Conservation (phyloP, 2,113 vertebrate genomes). For the Dromas ardeola region DNA sequence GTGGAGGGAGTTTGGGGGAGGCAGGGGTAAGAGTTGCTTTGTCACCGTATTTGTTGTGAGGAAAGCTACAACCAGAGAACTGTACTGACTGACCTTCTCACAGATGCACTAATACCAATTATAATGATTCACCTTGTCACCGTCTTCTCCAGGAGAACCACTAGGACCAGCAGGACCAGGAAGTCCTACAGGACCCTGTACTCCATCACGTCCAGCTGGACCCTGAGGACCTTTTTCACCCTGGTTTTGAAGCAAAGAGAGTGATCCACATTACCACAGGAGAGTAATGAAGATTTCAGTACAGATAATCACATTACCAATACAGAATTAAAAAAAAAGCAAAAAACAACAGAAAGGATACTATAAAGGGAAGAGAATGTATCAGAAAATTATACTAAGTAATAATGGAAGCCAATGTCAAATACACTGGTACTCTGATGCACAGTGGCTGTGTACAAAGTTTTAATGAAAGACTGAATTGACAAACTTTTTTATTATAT, state of each 20-base stretch:
- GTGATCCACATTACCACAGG: neutral
- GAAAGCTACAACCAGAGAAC: neutral
- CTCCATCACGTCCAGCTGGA: slow-evolving; percentile 93
- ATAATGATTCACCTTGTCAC: slow-evolving; percentile 88
- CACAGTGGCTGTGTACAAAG: neutral
- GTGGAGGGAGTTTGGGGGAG: neutral
- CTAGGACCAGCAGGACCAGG: slow-evolving; percentile 94
- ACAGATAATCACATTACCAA: neutral
- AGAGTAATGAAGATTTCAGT: neutral
- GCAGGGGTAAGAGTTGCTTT: neutral
- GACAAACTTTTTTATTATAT: slow-evolving; percentile 5
- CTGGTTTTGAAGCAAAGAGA: slow-evolving; percentile 69
- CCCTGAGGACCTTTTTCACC: slow-evolving; percentile 97
- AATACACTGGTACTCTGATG: neutral
- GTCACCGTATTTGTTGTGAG: neutral
- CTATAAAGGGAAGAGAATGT: neutral
- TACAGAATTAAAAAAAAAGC: neutral
- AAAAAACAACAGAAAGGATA: neutral
- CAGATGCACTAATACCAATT: neutral
- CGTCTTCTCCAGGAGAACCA: slow-evolving; percentile 96
- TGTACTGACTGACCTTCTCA: neutral
- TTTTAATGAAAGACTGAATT: slow-evolving; percentile 59
- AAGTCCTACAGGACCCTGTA: slow-evolving; percentile 96
- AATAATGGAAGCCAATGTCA: neutral
- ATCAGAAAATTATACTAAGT: neutral